These are phyloP conservation scores for Buphagus erythrorhynchus DNA, from an alignment of 2,797 vertebrate genomes.

Conservation along the genomic window DNA sequence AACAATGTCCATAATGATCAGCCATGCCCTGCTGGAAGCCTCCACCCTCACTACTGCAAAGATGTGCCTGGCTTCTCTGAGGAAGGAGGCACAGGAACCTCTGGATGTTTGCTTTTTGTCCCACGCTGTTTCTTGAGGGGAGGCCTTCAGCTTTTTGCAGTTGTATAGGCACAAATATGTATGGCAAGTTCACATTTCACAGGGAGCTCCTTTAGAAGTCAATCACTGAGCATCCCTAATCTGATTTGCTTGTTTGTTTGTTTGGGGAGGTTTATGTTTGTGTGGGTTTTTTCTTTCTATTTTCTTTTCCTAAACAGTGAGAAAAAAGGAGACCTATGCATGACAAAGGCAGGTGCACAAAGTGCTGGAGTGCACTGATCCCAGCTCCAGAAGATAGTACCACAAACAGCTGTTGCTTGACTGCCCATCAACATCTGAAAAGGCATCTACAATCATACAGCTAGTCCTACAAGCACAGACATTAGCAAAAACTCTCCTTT, in stretches of 20 bases:
- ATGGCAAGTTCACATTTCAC: not conserved
- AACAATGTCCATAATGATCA: fast-evolving
- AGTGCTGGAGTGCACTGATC: no score
- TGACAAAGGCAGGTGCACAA: no score
- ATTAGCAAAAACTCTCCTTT: not conserved
- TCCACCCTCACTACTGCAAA: not conserved
- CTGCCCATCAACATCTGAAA: not conserved
- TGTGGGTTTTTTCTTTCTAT: no score
- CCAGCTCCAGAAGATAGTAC: not conserved
- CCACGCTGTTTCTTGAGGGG: not conserved
- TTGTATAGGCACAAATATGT: not conserved
- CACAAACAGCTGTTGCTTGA: not conserved
- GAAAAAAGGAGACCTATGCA: no score
- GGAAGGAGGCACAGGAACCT: fast-evolving
- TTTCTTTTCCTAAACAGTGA: no score
- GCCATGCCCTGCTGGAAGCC: not conserved
- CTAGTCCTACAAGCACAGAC: not conserved
- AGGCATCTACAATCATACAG: not conserved
- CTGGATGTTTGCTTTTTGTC: not conserved
- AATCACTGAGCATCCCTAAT: not conserved
- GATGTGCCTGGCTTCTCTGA: not conserved
- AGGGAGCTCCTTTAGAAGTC: not conserved
- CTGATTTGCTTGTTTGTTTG: not conserved
- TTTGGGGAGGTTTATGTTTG: no score
- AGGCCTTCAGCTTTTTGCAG: not conserved